Evolutionary conservation across 2,113 vertebrate genomes (phyloP).

Genomic region (Gallinago undulata): DNA sequence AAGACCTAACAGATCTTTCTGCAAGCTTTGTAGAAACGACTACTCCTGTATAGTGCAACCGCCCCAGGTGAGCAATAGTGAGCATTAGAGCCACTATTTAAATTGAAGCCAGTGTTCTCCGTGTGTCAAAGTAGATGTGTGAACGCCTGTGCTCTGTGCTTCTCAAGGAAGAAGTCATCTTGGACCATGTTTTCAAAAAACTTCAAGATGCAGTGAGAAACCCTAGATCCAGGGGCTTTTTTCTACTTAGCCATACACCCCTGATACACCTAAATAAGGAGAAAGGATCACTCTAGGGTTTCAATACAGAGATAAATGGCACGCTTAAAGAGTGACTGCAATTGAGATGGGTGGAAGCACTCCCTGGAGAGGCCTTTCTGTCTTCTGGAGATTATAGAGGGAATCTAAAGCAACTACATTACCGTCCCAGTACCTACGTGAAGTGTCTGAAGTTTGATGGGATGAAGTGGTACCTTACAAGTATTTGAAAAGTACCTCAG

Average conservation of each 20-base stretch:
- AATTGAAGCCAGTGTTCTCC: not conserved
- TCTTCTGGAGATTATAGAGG: not conserved
- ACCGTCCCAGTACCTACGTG: not conserved
- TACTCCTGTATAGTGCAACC: not conserved
- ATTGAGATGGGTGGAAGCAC: not conserved
- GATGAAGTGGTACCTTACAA: not conserved
- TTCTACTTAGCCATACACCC: not conserved
- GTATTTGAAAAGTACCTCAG: not conserved
- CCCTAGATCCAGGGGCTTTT: not conserved
- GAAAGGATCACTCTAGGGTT: not conserved
- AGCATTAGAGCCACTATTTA: not conserved
- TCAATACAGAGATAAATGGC: not conserved
- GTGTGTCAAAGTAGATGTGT: not conserved
- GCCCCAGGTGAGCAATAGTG: not conserved
- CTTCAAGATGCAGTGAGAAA: not conserved
- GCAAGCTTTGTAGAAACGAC: not conserved
- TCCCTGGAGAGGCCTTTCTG: not conserved
- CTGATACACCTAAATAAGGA: not conserved
- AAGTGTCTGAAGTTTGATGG: not conserved
- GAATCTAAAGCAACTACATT: not conserved
- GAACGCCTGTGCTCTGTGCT: not conserved
- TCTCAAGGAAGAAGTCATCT: not conserved
- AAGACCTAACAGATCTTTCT: not conserved
- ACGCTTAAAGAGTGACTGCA: not conserved
- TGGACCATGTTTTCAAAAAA: not conserved